These are phyloP conservation scores for Scomber japonicus DNA, from an alignment of 2,113 vertebrate species.

Conservation along the genomic window DNA sequence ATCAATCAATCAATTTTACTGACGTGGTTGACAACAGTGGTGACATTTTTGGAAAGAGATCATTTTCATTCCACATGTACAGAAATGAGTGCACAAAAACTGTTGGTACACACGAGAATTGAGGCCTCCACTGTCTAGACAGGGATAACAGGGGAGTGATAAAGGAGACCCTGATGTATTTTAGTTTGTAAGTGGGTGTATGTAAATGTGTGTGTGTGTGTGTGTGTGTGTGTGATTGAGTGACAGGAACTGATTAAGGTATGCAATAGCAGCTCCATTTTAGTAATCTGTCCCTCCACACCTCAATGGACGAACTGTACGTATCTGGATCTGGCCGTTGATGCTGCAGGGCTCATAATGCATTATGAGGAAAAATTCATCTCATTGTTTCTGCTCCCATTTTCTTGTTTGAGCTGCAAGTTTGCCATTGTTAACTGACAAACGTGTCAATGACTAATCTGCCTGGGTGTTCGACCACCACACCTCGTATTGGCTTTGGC, in stretches of 20 bases:
- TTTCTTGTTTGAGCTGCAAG: conserved; percentile 56
- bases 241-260: conserved; percentile 64
- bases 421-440: conserved; percentile 76
- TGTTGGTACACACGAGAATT: background rate
- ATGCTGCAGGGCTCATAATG: conserved; percentile 38
- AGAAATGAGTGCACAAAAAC: conserved; percentile 7
- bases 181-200: conserved; percentile 12
- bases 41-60: background rate
- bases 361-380: conserved; percentile 57
- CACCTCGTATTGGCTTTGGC: conserved; percentile 73
- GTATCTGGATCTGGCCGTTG: conserved; percentile 25
- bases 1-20: background rate
- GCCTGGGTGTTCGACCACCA: conserved; percentile 76
- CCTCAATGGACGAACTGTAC: conserved; percentile 45
- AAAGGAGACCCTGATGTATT: conserved; percentile 19
- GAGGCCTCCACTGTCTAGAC: conserved; percentile 2
- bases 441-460: conserved; percentile 83
- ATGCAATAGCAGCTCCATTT: conserved; percentile 43
- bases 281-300: conserved; percentile 55
- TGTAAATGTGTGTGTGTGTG: background rate
- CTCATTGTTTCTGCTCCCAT: conserved; percentile 68
- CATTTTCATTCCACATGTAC: background rate
- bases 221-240: conserved; percentile 53
- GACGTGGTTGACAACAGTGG: background rate
- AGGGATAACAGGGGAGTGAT: conserved; percentile 6